A percentile compares a stretch with the other conserved stretches of the same genome.
These are phyloP conservation scores for Tychaedon coryphoeus DNA, from an alignment of 2,113 vertebrate species.

Conservation along the genomic window DNA sequence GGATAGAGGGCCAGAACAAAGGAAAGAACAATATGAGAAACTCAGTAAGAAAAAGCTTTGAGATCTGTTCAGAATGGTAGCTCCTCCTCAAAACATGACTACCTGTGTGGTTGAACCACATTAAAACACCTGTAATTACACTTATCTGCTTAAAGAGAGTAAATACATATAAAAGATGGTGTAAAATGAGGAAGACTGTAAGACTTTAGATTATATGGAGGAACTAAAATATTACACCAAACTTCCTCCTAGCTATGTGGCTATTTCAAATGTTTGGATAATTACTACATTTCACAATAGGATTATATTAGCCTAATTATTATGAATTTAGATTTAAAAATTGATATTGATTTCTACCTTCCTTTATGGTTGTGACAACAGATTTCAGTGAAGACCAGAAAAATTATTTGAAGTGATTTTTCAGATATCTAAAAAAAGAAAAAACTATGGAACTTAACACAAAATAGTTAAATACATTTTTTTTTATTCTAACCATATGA, in stretches of 20 bases:
- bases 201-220: background rate
- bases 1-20: background rate
- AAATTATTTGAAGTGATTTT: background rate
- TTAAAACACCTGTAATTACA: background rate
- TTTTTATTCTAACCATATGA: background rate
- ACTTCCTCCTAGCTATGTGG: background rate
- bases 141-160: background rate
- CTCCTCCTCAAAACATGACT: background rate
- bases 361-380: background rate
- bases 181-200: background rate
- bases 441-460: background rate
- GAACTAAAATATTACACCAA: background rate
- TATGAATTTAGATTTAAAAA: background rate
- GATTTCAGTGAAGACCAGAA: background rate
- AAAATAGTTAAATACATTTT: background rate
- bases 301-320: background rate
- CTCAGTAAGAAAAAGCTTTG: background rate
- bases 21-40: background rate
- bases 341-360: background rate
- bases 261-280: background rate
- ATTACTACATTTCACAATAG: background rate
- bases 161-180: background rate
- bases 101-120: background rate
- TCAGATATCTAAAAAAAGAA: background rate
- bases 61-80: background rate